Percentiles rank a stretch among this genome's conserved stretches.
Conservation (phyloP, 1,140 invertebrate species). For the Ooceraea biroi region DNA sequence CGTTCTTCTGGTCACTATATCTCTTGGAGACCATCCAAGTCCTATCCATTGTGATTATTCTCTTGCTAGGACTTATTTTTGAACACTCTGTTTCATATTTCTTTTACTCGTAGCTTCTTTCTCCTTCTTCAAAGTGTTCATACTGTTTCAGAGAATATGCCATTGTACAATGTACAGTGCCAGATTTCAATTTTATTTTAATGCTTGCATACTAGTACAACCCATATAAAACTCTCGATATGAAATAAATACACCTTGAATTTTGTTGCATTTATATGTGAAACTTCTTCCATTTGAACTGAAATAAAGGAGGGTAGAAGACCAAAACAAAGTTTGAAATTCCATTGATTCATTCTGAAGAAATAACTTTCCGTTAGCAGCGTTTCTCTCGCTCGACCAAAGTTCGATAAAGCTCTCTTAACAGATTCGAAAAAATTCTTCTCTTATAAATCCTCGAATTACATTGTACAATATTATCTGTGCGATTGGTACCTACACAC, state of each 20-base stretch:
- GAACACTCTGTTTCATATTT: slow-evolving; percentile 43
- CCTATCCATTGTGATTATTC: slow-evolving; percentile 83
- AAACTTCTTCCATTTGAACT: slow-evolving; percentile 26
- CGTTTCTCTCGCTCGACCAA: slow-evolving; percentile 23
- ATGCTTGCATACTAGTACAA: neutral
- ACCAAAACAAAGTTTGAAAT: slow-evolving; percentile 37
- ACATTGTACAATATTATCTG: slow-evolving; percentile 13
- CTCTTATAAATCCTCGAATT: slow-evolving; percentile 36
- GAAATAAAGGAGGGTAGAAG: slow-evolving; percentile 9
- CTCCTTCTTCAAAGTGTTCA: neutral
- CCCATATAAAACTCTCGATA: slow-evolving; percentile 3
- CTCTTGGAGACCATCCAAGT: slow-evolving; percentile 85
- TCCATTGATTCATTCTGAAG: slow-evolving; percentile 45
- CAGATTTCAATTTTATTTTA: neutral
- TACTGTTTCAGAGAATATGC: slow-evolving; percentile 14
- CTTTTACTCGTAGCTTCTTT: neutral
- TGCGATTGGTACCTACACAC: neutral
- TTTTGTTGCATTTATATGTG: slow-evolving; percentile 19
- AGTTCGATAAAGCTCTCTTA: slow-evolving; percentile 52
- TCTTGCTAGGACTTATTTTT: slow-evolving; percentile 48
- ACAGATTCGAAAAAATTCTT: slow-evolving; percentile 17
- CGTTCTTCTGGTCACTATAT: slow-evolving; percentile 77
- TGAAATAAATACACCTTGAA: neutral
- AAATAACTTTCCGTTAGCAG: slow-evolving; percentile 62
- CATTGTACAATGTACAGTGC: neutral